Evolutionary conservation across 2,797 vertebrate genomes (phyloP).

Genomic region (Ibycter americanus): DNA sequence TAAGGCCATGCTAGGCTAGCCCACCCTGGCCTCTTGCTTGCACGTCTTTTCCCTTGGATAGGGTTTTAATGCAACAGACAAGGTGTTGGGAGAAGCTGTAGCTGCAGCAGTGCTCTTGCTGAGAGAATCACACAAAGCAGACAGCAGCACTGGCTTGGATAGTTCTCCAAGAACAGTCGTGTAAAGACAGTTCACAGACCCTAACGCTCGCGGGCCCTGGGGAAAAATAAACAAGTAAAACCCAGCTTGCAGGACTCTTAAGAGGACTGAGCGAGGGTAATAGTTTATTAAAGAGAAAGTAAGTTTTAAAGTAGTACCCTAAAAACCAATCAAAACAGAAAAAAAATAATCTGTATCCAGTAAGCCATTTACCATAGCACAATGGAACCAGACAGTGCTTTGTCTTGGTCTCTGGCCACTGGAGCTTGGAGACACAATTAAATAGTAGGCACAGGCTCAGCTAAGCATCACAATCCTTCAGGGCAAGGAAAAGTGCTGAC

Average conservation of each 20-base stretch:
- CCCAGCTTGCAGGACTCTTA: background rate
- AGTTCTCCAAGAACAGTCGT: background rate
- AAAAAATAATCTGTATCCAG: background rate
- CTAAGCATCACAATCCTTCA: background rate
- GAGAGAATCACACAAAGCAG: background rate
- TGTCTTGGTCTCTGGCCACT: background rate
- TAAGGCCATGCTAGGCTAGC: background rate
- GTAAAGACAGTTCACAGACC: background rate
- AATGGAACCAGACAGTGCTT: background rate
- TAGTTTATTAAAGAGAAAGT: constrained; percentile 31
- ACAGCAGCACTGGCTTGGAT: background rate
- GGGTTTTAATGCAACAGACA: background rate
- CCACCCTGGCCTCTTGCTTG: background rate
- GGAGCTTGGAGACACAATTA: background rate
- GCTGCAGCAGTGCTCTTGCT: background rate
- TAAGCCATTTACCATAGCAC: background rate
- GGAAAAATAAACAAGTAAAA: background rate
- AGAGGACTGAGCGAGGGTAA: background rate
- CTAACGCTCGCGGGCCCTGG: background rate
- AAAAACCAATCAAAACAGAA: background rate
- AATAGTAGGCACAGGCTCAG: background rate
- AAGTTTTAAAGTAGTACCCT: background rate
- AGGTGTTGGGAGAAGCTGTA: background rate
- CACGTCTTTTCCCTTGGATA: background rate
- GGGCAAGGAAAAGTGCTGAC: background rate